Percentiles rank a stretch among this genome's conserved stretches.
These are phyloP conservation scores for Hormiphora californensis DNA, from an alignment of 37 sponge, comb jelly and placozoan species.

Conservation along the genomic window DNA sequence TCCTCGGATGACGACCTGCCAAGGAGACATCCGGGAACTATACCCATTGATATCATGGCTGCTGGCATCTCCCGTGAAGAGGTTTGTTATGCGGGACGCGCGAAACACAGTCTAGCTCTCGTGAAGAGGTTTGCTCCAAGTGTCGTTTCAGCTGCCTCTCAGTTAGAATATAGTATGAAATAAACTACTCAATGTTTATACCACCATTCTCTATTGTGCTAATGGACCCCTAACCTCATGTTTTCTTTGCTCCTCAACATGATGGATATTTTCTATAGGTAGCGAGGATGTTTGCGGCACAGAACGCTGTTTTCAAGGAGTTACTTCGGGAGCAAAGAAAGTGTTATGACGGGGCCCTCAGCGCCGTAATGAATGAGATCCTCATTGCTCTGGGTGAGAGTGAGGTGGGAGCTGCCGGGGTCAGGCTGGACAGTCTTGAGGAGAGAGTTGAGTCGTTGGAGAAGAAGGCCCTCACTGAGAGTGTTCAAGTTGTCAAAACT, in stretches of 20 bases:
- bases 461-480: neutral
- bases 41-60: neutral
- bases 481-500: too few relatives aligned
- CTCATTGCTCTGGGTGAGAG: constrained; percentile 3
- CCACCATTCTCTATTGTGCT: neutral
- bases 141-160: too few relatives aligned
- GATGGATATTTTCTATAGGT: neutral
- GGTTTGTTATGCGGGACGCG: neutral
- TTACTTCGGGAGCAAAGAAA: neutral
- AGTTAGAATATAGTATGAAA: too few relatives aligned
- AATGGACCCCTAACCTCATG: too few relatives aligned
- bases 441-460: neutral
- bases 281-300: constrained; percentile 22
- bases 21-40: neutral
- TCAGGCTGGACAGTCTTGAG: neutral
- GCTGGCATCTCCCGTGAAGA: neutral
- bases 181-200: too few relatives aligned
- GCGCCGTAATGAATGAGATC: constrained; percentile 9
- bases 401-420: constrained; percentile 4
- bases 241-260: too few relatives aligned
- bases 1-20: neutral
- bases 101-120: too few relatives aligned
- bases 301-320: constrained; percentile 28
- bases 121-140: too few relatives aligned
- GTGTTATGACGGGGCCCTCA: constrained; percentile 1